Percentiles rank a stretch among this genome's conserved stretches.
Conservation (phyloP, 2,797 vertebrate species). For the Pseudomugil tenellus region DNA sequence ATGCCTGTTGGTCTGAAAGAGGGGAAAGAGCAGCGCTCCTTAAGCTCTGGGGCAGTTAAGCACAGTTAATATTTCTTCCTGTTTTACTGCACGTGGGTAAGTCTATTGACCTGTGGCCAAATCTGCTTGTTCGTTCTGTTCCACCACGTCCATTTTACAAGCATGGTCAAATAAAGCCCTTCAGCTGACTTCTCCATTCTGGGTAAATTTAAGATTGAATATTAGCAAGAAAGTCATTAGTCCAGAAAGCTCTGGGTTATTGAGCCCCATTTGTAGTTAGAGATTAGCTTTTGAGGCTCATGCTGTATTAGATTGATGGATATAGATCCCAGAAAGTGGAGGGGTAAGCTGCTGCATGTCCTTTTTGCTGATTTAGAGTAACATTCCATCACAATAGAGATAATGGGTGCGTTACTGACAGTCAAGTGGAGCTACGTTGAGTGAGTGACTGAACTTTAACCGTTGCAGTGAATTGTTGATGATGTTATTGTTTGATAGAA, state of each 20-base stretch:
- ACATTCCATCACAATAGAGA: constrained; percentile 63
- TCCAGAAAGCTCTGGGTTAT: constrained; percentile 54
- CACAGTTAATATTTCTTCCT: constrained; percentile 70
- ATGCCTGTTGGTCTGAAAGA: constrained; percentile 39
- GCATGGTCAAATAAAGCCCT: constrained; percentile 57
- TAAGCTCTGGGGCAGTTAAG: constrained; percentile 60
- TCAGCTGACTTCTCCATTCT: constrained; percentile 49
- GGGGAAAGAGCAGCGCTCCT: constrained; percentile 31
- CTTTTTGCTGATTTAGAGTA: constrained; percentile 58
- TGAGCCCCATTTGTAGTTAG: constrained; percentile 51
- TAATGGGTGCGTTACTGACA: constrained; percentile 66
- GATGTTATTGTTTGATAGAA: constrained; percentile 8
- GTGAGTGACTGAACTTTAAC: constrained; percentile 18
- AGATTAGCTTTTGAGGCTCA: constrained; percentile 62
- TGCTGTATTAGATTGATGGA: constrained; percentile 55
- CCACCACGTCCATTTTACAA: constrained; percentile 41
- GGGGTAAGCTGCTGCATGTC: constrained; percentile 54
- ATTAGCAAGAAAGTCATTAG: constrained; percentile 72
- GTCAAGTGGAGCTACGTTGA: constrained; percentile 50
- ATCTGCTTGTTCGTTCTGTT: constrained; percentile 46
- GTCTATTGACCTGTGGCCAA: constrained; percentile 60
- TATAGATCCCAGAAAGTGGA: constrained; percentile 54
- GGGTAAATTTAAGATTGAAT: constrained; percentile 67
- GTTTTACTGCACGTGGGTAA: constrained; percentile 64
- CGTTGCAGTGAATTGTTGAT: constrained; percentile 56